These are phyloP conservation scores for Perithous albicinctus DNA, from an alignment of 2,888 invertebrate species.

Conservation along the genomic window DNA sequence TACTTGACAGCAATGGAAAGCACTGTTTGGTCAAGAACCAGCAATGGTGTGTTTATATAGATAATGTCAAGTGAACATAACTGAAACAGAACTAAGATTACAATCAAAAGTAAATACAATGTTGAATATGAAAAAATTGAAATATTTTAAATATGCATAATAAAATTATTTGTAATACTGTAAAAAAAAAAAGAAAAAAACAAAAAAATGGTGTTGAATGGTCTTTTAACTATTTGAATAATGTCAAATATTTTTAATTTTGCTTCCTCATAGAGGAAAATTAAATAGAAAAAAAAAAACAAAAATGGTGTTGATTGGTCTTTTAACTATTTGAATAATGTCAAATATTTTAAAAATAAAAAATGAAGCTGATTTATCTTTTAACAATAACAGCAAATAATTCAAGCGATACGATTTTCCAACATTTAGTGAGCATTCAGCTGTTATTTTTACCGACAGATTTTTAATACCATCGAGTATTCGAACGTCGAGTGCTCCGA, in stretches of 20 bases:
- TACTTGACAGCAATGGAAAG: background rate
- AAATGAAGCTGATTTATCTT: too few species aligned
- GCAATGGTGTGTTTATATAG: background rate
- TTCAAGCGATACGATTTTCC: too few species aligned
- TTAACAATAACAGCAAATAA: too few species aligned
- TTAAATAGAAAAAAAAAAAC: too few species aligned
- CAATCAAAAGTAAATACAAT: too few species aligned
- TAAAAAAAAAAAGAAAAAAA: too few species aligned
- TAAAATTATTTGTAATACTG: too few species aligned
- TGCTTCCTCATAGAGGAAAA: too few species aligned
- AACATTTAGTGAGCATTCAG: background rate
- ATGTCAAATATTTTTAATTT: background rate
- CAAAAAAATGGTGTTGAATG: background rate
- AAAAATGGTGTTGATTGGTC: background rate
- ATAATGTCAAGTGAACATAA: too few species aligned
- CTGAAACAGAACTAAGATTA: too few species aligned
- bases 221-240: background rate
- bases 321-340: background rate
- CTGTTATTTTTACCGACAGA: background rate
- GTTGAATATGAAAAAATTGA: too few species aligned
- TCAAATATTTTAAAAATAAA: background rate
- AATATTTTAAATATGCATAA: too few species aligned
- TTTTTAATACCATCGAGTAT: background rate
- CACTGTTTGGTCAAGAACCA: background rate
- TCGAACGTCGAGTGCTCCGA: background rate